These are phyloP conservation scores for Coturnix japonica DNA, from an alignment of 2,113 vertebrate species.

Conservation along the genomic window DNA sequence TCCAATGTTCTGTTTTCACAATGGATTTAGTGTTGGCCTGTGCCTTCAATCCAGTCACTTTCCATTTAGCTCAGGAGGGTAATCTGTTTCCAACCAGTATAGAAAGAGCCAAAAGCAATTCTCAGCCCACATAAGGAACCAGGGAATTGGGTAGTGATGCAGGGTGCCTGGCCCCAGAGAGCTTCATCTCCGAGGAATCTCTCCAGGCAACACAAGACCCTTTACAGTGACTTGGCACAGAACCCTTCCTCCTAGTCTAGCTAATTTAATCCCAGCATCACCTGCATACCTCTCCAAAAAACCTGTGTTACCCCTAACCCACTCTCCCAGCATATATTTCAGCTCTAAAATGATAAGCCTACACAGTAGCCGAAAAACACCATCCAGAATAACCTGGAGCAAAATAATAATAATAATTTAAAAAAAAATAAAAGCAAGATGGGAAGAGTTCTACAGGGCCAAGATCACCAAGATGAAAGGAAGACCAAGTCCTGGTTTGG, in stretches of 20 bases:
- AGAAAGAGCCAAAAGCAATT: neutral
- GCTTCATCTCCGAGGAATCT: neutral
- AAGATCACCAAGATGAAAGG: neutral
- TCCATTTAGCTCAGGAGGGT: neutral
- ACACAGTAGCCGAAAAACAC: neutral
- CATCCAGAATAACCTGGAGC: neutral
- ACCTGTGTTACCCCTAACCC: neutral
- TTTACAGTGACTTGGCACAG: neutral
- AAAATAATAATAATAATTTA: neutral
- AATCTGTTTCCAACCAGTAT: neutral
- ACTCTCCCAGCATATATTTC: neutral
- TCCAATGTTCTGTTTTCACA: neutral
- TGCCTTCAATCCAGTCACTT: neutral
- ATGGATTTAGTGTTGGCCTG: neutral
- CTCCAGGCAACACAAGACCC: neutral
- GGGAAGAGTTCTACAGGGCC: neutral
- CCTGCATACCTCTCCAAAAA: fast-evolving
- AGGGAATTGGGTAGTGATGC: neutral
- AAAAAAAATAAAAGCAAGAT: fast-evolving
- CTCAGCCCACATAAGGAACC: neutral
- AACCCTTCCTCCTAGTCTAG: neutral
- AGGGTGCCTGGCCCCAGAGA: neutral
- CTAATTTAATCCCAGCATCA: neutral
- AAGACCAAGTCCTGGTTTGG: neutral
- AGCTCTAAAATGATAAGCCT: neutral